These are phyloP conservation scores for Leptothorax acervorum DNA, from an alignment of 2,888 invertebrate species.

Conservation along the genomic window DNA sequence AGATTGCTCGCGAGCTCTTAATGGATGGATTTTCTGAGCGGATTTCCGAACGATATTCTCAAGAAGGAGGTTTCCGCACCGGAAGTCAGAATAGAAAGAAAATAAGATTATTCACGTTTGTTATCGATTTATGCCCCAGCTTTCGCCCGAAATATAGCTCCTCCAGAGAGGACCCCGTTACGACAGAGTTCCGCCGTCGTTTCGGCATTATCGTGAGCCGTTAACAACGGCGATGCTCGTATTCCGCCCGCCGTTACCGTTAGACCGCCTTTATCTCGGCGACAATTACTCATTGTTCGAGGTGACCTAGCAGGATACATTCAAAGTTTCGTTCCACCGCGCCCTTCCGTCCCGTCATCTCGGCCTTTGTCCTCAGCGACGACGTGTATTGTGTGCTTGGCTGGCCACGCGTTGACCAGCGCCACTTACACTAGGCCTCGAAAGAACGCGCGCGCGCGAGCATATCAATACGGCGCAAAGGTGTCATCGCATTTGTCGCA, in stretches of 20 bases:
- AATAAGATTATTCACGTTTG: conserved; percentile 33
- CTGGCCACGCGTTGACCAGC: conserved; percentile 28
- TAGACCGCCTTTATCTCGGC: conserved; percentile 27
- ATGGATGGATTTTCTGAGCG: conserved; percentile 46
- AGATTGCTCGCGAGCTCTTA: conserved; percentile 50
- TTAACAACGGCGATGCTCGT: conserved; percentile 38
- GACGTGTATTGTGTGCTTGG: conserved; percentile 5
- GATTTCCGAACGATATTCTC: conserved; percentile 27
- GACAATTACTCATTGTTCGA: conserved; percentile 44
- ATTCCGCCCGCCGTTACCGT: conserved; percentile 19
- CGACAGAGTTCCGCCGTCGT: background rate
- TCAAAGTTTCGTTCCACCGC: conserved; percentile 21
- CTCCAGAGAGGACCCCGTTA: background rate
- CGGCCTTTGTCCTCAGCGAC: background rate
- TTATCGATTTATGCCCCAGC: conserved; percentile 40
- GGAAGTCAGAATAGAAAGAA: conserved; percentile 26
- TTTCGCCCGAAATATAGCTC: conserved; percentile 4
- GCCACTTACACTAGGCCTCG: conserved; percentile 5
- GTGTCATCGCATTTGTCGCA: conserved; percentile 48
- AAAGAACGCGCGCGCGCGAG: conserved; percentile 51
- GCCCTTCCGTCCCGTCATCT: conserved; percentile 3
- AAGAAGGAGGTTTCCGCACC: background rate
- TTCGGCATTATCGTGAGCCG: conserved; percentile 26
- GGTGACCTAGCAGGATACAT: conserved; percentile 16
- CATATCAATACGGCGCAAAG: conserved; percentile 28